Conservation (phyloP, 2,797 vertebrate species). For the Hippopotamyrus pictus region DNA sequence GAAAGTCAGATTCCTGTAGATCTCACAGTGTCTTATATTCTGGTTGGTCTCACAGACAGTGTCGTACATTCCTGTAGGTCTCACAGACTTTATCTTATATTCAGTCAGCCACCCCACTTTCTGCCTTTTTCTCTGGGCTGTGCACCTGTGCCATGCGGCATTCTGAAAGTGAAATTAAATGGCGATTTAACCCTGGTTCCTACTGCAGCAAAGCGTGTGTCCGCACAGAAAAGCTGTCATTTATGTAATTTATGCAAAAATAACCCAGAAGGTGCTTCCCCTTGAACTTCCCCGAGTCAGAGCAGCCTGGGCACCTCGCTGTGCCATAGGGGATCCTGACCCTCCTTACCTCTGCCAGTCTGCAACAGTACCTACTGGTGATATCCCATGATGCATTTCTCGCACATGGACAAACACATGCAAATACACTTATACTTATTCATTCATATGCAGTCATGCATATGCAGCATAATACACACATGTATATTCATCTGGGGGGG, state of each 20-base stretch:
- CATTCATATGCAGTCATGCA: not conserved
- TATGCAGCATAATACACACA: not conserved
- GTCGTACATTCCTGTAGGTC: not conserved
- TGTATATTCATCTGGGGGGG: not conserved
- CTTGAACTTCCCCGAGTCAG: not conserved
- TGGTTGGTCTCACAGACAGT: not conserved
- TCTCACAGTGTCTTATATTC: not conserved
- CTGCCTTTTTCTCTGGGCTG: not conserved
- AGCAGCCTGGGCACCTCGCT: not conserved
- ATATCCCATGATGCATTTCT: not conserved
- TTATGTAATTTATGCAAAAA: not conserved
- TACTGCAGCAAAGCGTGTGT: not conserved
- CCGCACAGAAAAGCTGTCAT: not conserved
- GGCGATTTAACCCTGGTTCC: not conserved
- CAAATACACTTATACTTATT: not conserved
- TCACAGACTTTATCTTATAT: not conserved
- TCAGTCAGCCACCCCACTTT: not conserved
- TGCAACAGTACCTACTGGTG: not conserved
- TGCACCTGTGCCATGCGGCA: not conserved
- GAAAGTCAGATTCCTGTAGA: not conserved
- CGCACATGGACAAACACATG: not conserved
- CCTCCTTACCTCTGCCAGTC: not conserved
- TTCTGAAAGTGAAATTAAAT: slow-evolving; percentile 4
- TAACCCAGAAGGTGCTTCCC: not conserved
- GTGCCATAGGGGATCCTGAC: not conserved